phyloP scores from a whole-genome alignment of 2,113 vertebrate genomes.

The Motacilla tschutschensis region DNA sequence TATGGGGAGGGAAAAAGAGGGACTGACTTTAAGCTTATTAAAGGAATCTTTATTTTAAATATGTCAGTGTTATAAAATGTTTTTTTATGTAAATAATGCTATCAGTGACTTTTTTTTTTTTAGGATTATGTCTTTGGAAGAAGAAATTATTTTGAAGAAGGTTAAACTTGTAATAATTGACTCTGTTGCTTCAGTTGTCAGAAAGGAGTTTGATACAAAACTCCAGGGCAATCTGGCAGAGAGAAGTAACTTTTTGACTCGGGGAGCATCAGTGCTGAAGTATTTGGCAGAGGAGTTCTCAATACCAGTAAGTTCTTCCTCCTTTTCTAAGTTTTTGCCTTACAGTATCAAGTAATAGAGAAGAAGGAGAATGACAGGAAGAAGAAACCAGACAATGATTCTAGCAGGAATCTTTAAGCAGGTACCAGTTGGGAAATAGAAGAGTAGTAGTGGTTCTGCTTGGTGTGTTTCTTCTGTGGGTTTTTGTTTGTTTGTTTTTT shows the following conservation, averaged over 20 bases:
- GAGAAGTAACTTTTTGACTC: conserved; percentile 79
- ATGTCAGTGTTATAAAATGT: not conserved
- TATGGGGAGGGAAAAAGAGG: not conserved
- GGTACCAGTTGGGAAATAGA: not conserved
- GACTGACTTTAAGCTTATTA: not conserved
- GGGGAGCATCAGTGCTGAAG: conserved; percentile 78
- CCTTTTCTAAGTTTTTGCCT: not conserved
- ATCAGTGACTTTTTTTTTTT: not conserved
- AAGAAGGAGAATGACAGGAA: not conserved
- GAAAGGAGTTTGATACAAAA: conserved; percentile 85
- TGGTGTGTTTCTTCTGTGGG: not conserved
- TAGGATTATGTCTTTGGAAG: conserved; percentile 82
- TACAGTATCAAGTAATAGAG: not conserved
- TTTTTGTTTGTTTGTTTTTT: not conserved
- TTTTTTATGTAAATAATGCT: not conserved
- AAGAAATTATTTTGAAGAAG: conserved; percentile 82
- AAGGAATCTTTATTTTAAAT: not conserved
- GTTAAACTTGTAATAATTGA: conserved; percentile 82
- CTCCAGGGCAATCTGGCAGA: conserved; percentile 79
- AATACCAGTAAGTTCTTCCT: conserved; percentile 79
- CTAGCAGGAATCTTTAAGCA: not conserved
- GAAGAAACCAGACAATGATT: not conserved
- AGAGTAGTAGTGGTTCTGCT: not conserved
- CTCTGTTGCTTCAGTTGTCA: conserved; percentile 84
- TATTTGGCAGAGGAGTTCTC: conserved; percentile 85